Evolutionary conservation across 2,888 invertebrate species (phyloP).

Genomic region (Brachynemurus nebulosus): DNA sequence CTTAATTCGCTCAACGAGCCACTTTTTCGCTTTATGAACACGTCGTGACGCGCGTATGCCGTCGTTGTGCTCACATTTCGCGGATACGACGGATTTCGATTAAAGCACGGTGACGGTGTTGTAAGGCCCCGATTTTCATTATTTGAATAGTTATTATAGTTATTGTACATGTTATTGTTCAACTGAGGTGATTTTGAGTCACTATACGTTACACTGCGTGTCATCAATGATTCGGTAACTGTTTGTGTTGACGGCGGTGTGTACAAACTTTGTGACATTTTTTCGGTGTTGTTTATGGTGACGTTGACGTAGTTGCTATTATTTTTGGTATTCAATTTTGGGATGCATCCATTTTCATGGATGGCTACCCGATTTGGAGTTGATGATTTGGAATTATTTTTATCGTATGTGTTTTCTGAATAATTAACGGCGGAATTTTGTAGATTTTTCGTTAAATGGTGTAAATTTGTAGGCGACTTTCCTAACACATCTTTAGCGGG

Average conservation of each 20-base stretch:
- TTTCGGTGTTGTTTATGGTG: conserved; percentile 29
- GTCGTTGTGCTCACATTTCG: conserved; percentile 30
- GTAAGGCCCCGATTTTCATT: conserved; percentile 25
- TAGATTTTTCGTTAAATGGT: conserved; percentile 45
- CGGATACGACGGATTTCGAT: conserved; percentile 34
- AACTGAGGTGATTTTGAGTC: conserved; percentile 25
- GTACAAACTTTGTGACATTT: conserved; percentile 7
- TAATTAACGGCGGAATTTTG: conserved; percentile 36
- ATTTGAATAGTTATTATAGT: neutral
- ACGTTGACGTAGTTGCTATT: conserved; percentile 29
- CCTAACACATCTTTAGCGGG: conserved; percentile 72
- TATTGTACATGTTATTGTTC: conserved; percentile 23
- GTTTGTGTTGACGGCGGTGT: neutral
- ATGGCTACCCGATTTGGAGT: conserved; percentile 26
- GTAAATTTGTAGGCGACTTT: conserved; percentile 38
- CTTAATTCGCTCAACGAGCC: conserved; percentile 26
- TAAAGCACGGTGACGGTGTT: conserved; percentile 37
- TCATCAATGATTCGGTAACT: neutral
- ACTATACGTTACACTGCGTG: conserved; percentile 2
- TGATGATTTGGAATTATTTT: conserved; percentile 22
- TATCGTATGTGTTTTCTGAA: conserved; percentile 28
- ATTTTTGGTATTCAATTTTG: conserved; percentile 21
- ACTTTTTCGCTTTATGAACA: conserved; percentile 24
- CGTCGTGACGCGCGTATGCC: conserved; percentile 22
- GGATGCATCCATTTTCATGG: conserved; percentile 28